Evolutionary conservation across 2,113 vertebrate genomes (phyloP).

Genomic region (Paraplagusia blochii): DNA sequence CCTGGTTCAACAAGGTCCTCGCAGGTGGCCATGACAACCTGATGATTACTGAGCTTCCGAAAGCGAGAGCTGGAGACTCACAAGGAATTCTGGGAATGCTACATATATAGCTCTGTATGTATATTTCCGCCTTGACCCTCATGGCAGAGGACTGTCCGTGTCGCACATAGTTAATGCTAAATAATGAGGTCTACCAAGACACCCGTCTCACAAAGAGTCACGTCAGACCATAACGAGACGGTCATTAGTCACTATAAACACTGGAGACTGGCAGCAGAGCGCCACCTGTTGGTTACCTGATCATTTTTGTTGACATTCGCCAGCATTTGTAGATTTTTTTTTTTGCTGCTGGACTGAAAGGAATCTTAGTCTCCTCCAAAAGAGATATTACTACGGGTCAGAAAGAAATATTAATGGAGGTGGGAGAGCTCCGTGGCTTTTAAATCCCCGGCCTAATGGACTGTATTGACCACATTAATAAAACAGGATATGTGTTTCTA

Average conservation of each 20-base stretch:
- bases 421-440: constrained; percentile 61
- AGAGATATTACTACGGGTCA: constrained; percentile 45
- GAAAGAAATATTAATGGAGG: constrained; percentile 68
- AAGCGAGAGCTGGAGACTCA: too few species aligned
- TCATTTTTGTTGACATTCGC: too few species aligned
- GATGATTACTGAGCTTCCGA: too few species aligned
- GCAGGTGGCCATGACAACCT: too few species aligned
- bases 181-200: constrained; percentile 19
- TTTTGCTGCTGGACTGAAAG: constrained; percentile 19
- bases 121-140: too few species aligned
- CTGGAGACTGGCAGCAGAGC: not conserved
- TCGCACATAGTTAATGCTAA: constrained; percentile 15
- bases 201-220: constrained; percentile 8
- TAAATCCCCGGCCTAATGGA: constrained; percentile 73
- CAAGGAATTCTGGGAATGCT: too few species aligned
- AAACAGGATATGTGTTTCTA: constrained; percentile 76
- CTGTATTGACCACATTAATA: constrained; percentile 77
- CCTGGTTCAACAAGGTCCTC: too few species aligned
- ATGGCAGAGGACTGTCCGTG: not conserved
- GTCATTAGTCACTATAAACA: not conserved
- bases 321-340: too few species aligned
- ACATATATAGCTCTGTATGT: too few species aligned
- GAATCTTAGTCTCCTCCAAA: constrained; percentile 7
- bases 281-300: not conserved
- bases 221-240: constrained; percentile 2